These are phyloP conservation scores for Calliphora vicina DNA, from an alignment of 1,140 invertebrate genomes.

Conservation along the genomic window DNA sequence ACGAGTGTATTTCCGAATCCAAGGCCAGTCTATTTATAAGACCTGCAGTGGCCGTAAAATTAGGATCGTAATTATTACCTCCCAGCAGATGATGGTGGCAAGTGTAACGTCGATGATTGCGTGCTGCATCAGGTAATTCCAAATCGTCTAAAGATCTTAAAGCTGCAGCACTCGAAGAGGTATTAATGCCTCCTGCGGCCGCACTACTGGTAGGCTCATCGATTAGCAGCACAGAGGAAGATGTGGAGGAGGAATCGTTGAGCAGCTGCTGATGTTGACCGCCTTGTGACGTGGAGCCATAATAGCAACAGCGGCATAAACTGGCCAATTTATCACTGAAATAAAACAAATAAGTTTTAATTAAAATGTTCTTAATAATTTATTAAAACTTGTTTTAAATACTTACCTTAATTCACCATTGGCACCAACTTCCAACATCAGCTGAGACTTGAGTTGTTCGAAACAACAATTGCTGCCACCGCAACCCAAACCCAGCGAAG, in stretches of 20 bases:
- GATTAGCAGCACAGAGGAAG: conserved; percentile 67
- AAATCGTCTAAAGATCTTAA: conserved; percentile 70
- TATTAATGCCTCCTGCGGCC: conserved; percentile 39
- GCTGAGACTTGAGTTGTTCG: conserved; percentile 56
- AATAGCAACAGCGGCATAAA: conserved; percentile 60
- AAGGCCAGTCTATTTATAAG: conserved; percentile 63
- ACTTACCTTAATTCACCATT: conserved; percentile 56
- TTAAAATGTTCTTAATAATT: not conserved
- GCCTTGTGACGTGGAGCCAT: conserved; percentile 49
- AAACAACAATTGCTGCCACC: conserved; percentile 53
- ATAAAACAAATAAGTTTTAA: conserved; percentile 39
- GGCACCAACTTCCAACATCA: conserved; percentile 64
- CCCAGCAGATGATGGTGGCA: conserved; percentile 52
- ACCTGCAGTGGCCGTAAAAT: conserved; percentile 58
- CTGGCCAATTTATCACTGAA: conserved; percentile 58
- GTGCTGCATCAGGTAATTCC: conserved; percentile 61
- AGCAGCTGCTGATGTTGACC: conserved; percentile 41
- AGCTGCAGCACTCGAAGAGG: conserved; percentile 59
- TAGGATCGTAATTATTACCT: conserved; percentile 47
- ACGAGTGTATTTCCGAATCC: conserved; percentile 62
- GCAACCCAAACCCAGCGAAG: conserved; percentile 41
- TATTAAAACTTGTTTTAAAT: too few species aligned
- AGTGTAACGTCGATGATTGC: conserved; percentile 51
- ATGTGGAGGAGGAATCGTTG: conserved; percentile 66
- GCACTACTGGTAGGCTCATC: conserved; percentile 60